Evolutionary conservation across 64 coral and sea anemone genomes (phyloP).

Genomic region (Stichodactyla helianthus): DNA sequence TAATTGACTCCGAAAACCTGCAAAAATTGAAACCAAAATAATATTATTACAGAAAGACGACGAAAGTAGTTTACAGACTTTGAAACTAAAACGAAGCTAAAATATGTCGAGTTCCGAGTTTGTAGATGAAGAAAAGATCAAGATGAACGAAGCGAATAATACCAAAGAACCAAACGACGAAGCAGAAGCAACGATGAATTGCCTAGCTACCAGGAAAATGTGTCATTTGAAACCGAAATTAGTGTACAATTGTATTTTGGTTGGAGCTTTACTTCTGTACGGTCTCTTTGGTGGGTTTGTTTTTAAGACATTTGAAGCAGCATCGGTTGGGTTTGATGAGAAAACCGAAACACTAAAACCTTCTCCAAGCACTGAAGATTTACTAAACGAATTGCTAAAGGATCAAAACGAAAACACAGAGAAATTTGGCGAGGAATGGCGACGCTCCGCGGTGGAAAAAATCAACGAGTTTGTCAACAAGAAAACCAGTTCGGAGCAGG

Average conservation of each 20-base stretch:
- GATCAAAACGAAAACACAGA: constrained; percentile 5
- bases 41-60: too few species aligned
- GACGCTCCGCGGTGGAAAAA: constrained; percentile 22
- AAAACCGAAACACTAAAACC: constrained; percentile 13
- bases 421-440: constrained; percentile 41
- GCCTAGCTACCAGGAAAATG: neutral
- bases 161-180: neutral
- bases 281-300: constrained; percentile 46
- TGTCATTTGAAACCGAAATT: constrained; percentile 48
- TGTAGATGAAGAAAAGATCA: neutral
- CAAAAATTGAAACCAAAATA: too few species aligned
- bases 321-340: neutral
- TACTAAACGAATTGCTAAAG: neutral
- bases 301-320: constrained; percentile 61
- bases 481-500: neutral
- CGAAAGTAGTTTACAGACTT: too few species aligned
- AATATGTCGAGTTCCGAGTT: neutral
- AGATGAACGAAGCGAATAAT: neutral
- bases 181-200: neutral
- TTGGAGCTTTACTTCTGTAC: constrained; percentile 42
- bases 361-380: constrained; percentile 37
- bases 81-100: too few species aligned
- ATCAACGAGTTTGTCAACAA: constrained; percentile 45
- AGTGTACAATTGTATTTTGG: constrained; percentile 48
- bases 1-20: too few species aligned